Evolutionary conservation across 2,797 vertebrate species (phyloP), one percentile per base, ranked within the genome.

Genomic region (Poecilia picta): DNA sequence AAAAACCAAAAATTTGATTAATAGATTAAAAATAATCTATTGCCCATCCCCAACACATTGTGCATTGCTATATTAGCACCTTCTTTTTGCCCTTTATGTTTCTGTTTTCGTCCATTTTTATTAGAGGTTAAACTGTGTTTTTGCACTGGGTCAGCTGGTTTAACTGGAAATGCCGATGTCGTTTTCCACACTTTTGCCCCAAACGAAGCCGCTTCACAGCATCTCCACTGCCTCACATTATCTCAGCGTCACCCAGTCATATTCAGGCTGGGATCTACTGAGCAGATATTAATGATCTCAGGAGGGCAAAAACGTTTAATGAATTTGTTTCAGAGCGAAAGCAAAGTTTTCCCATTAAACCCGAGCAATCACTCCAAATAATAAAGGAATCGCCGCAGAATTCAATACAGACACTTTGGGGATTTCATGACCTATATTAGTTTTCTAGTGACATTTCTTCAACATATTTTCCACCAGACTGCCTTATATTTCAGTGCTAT

Each of bases 381-480:
- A 75, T 15, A 18, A 31, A 74, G 49, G 62, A 72, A 76, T 16
- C 51, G 20, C 15, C 15, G 47, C 25, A 73, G 43, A 53, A 45
- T 66, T 66, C 23, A 64, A 47, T 18, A 11, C 47, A 7, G 28
- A 23, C 3, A 51, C 55, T 64, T 43, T 51, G 45, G 74, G 68
- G 73, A 81, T 72, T 62, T 72, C 8, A 36, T 15, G 57, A 31
- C 71, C 72, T 51, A 46, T 59, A 72, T 78, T 11, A 59, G 47
- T 47, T 68, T 68, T 49, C 45, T n/a, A 15, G 6, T 78, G 33
- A 64, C 55, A 64, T 73, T 78, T 73, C 25, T 33, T 59, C 31
- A 51, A 39, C 31, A 2, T n/a, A 41, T 49, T n/a, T 2, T 1
- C 46, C 15, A 5, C 43, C 47, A 28, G 23, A 2, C 36, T 20